Conservation (phyloP, 2,797 vertebrate species). For the Mastacembelus armatus region DNA sequence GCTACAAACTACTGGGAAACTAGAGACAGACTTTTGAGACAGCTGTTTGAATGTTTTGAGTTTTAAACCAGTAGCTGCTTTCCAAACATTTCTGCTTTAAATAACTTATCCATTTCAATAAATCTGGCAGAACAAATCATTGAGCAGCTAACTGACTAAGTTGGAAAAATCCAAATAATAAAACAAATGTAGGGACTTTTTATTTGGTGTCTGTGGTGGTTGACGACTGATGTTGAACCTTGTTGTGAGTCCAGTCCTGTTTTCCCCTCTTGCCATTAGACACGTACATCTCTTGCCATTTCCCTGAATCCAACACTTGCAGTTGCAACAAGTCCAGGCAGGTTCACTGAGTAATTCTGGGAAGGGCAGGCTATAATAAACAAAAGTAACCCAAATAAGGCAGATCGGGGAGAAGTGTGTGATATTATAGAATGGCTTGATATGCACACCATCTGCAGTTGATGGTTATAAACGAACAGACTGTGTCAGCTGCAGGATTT, state of each 20-base stretch:
- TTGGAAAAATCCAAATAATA: neutral
- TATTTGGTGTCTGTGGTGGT: neutral
- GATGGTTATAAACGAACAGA: neutral
- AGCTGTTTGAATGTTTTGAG: neutral
- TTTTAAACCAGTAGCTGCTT: neutral
- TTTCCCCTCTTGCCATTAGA: neutral
- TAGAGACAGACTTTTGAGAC: neutral
- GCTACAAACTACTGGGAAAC: neutral
- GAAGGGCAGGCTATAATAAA: constrained; percentile 8
- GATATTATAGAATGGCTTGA: neutral
- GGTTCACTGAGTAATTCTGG: neutral
- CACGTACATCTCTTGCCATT: neutral
- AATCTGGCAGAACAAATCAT: neutral
- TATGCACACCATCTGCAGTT: neutral
- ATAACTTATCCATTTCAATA: neutral
- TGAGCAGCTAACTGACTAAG: neutral
- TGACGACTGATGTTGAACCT: neutral
- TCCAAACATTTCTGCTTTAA: too few species aligned
- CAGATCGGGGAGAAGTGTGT: neutral
- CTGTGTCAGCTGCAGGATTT: neutral
- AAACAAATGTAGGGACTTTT: neutral
- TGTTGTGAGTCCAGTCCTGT: too few species aligned
- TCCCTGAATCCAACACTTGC: neutral
- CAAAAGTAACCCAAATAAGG: neutral
- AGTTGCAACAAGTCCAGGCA: neutral